A percentile compares a stretch with the other conserved stretches of the same genome.
Conservation (phyloP, 2,797 vertebrate species). For the Poecilia gillii region DNA sequence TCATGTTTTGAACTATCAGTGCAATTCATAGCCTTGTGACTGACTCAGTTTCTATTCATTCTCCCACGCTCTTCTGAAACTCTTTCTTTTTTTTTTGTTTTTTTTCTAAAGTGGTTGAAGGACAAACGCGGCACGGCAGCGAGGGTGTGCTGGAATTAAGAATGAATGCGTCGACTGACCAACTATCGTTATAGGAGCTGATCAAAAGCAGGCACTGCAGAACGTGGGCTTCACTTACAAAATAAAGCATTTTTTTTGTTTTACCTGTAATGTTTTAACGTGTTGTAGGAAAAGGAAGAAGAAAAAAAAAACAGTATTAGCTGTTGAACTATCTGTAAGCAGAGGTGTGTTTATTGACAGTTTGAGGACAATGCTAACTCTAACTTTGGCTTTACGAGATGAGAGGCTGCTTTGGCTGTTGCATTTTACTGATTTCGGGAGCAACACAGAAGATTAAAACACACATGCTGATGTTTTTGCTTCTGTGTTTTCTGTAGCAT, state of each 20-base stretch:
- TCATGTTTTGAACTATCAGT: conserved; percentile 75
- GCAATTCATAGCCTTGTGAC: conserved; percentile 66
- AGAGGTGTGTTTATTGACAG: not conserved
- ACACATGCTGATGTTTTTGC: not conserved
- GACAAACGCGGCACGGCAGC: conserved; percentile 35
- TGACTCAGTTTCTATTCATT: conserved; percentile 75
- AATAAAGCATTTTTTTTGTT: conserved; percentile 5
- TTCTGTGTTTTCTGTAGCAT: not conserved
- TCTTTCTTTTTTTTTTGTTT: conserved; percentile 17
- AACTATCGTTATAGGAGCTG: conserved; percentile 24
- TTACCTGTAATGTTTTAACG: not conserved
- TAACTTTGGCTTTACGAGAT: not conserved
- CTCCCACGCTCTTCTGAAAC: conserved; percentile 68
- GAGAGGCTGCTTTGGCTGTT: not conserved
- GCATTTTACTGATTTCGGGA: not conserved
- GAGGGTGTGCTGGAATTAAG: conserved; percentile 35
- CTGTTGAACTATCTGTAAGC: not conserved
- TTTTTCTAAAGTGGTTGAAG: conserved; percentile 51
- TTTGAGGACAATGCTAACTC: not conserved
- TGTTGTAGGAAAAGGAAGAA: too few relatives aligned
- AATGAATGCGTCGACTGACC: conserved; percentile 54
- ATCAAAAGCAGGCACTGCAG: conserved; percentile 13
- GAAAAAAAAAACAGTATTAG: not conserved
- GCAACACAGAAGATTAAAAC: not conserved
- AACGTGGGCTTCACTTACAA: conserved; percentile 4